Base-by-base conservation (phyloP, 1,140 invertebrate genomes). In the Trichomalopsis sarcophagae region DNA sequence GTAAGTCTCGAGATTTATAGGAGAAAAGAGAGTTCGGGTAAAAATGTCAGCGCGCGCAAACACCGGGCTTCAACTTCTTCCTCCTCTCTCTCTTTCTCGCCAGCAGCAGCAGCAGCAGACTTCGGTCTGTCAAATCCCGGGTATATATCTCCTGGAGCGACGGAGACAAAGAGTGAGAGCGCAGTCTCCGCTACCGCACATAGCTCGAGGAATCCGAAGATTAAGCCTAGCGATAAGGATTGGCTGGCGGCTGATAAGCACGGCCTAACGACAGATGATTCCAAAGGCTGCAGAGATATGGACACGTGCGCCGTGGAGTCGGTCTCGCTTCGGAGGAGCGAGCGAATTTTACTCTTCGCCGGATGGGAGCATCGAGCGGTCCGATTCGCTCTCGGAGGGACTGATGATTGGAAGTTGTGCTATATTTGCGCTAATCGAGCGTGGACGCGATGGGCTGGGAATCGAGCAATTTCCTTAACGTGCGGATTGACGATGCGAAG, bases 1-100 rank as follows among this genome's bases (percentile, higher is more conserved):
- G 55, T 75, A 82, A 82, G 69, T 82, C 81, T 75, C 47, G 30
- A 82, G 81, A 82, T 82, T 82, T 82, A 82, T 82, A 82, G 73
- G 55, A 76, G 68, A 33, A 30, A 33, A 71, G 55, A n/a, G 55
- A 62, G 55, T 62, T 62, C 55, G 55, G 55, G 27, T 11, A 71
- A 71, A 27, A 14, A 76, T 44, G 55, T 76, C 81, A 82, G 71
- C 71, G 73, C 55, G 71, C 30, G 17, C 50, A 82, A 82, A 82
- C 71, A 66, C 55, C 36, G 27, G 10, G 17, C 62, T 69, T 80
- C 33, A 80, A 80, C 78, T 69, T 80, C 36, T 62, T 62, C 21
- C 17, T n/a, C 17, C 17, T 55, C 13, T 55, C 50, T 21, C 55
- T 21, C 55, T 21, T 21, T 21, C 21, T 21, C 55, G 17, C 55